Conservation (phyloP, 2,888 invertebrate genomes). For the Seira sanloemensis region DNA sequence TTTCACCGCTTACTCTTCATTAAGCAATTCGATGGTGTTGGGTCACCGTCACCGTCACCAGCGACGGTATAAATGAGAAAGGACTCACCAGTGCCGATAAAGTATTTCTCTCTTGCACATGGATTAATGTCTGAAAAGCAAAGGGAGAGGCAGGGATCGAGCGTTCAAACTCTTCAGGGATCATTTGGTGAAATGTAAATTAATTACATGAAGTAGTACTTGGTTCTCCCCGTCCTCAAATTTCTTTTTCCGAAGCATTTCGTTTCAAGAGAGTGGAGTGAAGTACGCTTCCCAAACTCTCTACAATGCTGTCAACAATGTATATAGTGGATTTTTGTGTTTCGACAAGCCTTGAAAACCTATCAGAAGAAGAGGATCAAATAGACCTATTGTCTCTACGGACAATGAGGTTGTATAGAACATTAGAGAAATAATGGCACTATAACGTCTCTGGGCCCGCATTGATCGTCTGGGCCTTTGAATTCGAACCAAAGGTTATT, state of each 20-base stretch:
- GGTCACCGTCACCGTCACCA: too few species aligned
- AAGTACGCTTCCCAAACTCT: too few species aligned
- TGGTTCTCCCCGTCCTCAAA: background rate
- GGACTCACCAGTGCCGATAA: background rate
- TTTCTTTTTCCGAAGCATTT: background rate
- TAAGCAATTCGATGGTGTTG: too few species aligned
- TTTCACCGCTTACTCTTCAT: background rate
- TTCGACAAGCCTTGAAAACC: background rate
- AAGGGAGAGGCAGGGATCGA: background rate
- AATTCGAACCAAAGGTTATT: too few species aligned
- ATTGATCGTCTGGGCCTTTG: background rate
- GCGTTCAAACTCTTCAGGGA: slow-evolving; percentile 45
- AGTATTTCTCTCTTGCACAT: background rate
- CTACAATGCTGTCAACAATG: too few species aligned
- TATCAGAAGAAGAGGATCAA: background rate
- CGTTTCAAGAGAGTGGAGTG: background rate
- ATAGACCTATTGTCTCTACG: background rate
- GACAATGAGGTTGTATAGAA: background rate
- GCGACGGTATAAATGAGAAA: too few species aligned
- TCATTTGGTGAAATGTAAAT: slow-evolving; percentile 57
- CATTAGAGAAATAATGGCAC: too few species aligned
- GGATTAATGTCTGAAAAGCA: background rate
- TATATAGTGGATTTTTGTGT: background rate
- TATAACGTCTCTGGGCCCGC: too few species aligned
- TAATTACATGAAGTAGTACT: slow-evolving; percentile 42